These are phyloP conservation scores for Tinamus major DNA, from an alignment of 2,797 vertebrate genomes.

Conservation along the genomic window DNA sequence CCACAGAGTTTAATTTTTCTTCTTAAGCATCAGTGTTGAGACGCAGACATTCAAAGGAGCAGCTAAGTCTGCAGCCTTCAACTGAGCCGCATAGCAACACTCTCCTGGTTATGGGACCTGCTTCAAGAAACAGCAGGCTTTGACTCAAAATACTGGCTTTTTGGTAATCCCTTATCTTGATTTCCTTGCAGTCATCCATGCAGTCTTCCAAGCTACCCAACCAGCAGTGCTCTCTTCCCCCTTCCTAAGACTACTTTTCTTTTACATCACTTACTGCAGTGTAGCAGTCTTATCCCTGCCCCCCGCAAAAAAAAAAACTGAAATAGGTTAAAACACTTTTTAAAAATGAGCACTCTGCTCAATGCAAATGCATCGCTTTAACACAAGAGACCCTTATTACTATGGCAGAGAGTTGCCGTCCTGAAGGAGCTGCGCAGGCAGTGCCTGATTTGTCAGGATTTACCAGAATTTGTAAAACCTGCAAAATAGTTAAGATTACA, in stretches of 20 bases:
- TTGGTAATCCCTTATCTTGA: not conserved
- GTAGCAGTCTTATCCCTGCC: not conserved
- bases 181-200: not conserved
- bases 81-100: not conserved
- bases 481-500: not conserved
- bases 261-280: not conserved
- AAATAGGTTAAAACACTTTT: not conserved
- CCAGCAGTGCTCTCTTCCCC: not conserved
- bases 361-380: not conserved
- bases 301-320: not conserved
- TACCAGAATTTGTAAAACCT: not conserved
- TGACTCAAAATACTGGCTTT: not conserved
- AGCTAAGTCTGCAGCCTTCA: not conserved
- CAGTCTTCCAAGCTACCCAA: not conserved
- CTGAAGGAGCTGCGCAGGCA: not conserved
- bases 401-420: not conserved
- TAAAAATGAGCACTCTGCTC: not conserved
- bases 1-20: not conserved
- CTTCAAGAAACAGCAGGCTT: slow-evolving; percentile 7
- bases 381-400: not conserved
- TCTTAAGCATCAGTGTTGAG: not conserved
- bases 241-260: not conserved
- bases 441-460: not conserved
- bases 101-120: not conserved
- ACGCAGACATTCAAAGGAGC: not conserved